Conservation (phyloP, 2,113 vertebrate genomes). For the Egretta garzetta region DNA sequence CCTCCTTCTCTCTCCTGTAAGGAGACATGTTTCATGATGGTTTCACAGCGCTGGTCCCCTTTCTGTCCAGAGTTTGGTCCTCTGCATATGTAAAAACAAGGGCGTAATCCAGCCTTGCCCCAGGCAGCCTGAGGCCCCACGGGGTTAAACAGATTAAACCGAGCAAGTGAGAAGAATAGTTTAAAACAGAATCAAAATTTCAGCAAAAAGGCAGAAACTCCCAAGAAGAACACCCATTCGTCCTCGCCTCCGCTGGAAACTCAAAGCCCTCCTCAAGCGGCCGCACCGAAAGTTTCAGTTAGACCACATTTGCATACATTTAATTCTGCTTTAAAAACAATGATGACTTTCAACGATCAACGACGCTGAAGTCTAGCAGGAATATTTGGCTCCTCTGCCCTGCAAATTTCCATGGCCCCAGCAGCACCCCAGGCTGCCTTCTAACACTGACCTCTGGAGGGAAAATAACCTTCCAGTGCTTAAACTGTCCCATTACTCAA, state of each 20-base stretch:
- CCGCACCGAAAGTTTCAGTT: not conserved
- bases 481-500: not conserved
- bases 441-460: not conserved
- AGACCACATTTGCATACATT: not conserved
- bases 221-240: not conserved
- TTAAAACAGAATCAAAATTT: not conserved
- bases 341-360: not conserved
- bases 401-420: not conserved
- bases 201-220: not conserved
- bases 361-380: accelerated
- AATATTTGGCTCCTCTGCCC: not conserved
- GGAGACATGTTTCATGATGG: not conserved
- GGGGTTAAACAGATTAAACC: not conserved
- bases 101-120: not conserved
- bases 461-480: not conserved
- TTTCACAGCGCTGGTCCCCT: not conserved
- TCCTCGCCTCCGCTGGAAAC: not conserved
- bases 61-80: not conserved
- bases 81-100: not conserved
- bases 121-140: not conserved
- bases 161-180: not conserved
- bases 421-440: not conserved
- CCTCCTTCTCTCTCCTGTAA: not conserved
- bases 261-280: not conserved
- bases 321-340: not conserved